A percentile compares a stretch with the other conserved stretches of the same genome.
These are phyloP conservation scores for Nebria brevicollis DNA, from an alignment of 2,888 invertebrate genomes.

Conservation along the genomic window DNA sequence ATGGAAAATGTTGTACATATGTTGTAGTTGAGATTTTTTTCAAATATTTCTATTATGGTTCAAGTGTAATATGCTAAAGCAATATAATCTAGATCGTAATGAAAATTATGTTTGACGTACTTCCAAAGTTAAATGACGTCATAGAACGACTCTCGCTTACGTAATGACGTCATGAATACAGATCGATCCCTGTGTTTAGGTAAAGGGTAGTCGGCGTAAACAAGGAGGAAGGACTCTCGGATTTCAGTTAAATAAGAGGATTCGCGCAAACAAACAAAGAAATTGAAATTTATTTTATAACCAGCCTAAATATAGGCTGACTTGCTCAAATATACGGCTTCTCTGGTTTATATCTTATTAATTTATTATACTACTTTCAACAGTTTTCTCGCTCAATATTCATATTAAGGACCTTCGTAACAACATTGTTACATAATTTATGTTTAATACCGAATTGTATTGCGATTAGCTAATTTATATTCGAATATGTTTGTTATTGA, in stretches of 20 bases:
- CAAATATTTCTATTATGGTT: too few relatives aligned
- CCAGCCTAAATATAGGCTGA: too few relatives aligned
- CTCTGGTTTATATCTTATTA: too few relatives aligned
- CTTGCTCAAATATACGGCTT: too few relatives aligned
- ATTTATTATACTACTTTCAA: too few relatives aligned
- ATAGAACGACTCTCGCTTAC: slow-evolving; percentile 29
- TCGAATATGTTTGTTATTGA: not conserved
- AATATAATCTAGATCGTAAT: not conserved
- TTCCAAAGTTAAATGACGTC: slow-evolving; percentile 26
- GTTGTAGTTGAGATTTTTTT: too few relatives aligned
- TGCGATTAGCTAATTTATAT: not conserved
- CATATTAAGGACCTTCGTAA: too few relatives aligned
- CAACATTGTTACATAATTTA: too few relatives aligned
- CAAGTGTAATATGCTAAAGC: not conserved
- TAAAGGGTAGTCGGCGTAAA: not conserved
- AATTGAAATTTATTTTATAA: too few relatives aligned
- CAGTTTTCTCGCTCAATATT: too few relatives aligned
- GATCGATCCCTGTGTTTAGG: slow-evolving; percentile 30
- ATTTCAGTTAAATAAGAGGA: not conserved
- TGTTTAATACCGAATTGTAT: not conserved
- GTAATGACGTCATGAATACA: slow-evolving; percentile 36
- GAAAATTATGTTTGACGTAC: not conserved
- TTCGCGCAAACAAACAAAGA: not conserved
- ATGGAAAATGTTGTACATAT: too few relatives aligned
- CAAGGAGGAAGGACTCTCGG: not conserved